These are phyloP conservation scores for Corythoichthys haematopterus DNA, from an alignment of 2,113 vertebrate species.

Conservation along the genomic window DNA sequence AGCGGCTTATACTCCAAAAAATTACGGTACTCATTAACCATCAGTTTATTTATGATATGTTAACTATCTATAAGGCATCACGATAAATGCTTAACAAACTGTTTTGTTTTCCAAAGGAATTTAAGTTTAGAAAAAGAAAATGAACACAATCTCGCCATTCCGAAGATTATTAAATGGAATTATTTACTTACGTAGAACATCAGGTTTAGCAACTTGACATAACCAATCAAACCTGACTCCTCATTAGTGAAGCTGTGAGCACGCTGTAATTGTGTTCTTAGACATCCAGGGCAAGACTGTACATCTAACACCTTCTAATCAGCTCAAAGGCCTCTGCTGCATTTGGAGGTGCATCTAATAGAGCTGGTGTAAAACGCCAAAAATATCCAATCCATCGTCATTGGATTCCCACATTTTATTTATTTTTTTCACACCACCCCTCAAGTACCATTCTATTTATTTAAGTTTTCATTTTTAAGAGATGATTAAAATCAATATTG, in stretches of 20 bases:
- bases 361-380: slow-evolving; percentile 26
- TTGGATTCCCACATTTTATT: slow-evolving; percentile 21
- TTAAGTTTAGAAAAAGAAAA: neutral
- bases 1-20: no score
- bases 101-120: neutral
- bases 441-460: slow-evolving; percentile 31
- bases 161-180: neutral
- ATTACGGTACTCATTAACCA: no score
- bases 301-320: slow-evolving; percentile 42
- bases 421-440: slow-evolving; percentile 27
- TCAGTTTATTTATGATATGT: no score
- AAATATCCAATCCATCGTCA: slow-evolving; percentile 20
- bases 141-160: neutral
- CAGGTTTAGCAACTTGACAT: neutral
- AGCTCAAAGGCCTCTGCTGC: slow-evolving; percentile 24
- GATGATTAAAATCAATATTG: slow-evolving; percentile 72
- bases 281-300: slow-evolving; percentile 20
- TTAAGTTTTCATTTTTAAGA: slow-evolving; percentile 50
- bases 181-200: neutral
- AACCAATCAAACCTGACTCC: slow-evolving; percentile 22
- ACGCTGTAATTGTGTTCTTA: slow-evolving; percentile 28
- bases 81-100: no score
- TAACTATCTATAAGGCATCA: no score
- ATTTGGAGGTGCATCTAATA: neutral
- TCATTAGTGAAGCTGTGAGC: slow-evolving; percentile 38